Evolutionary conservation across 2,888 invertebrate species (phyloP), one percentile per base, ranked within the genome.

Genomic region (Escarpia spicata): DNA sequence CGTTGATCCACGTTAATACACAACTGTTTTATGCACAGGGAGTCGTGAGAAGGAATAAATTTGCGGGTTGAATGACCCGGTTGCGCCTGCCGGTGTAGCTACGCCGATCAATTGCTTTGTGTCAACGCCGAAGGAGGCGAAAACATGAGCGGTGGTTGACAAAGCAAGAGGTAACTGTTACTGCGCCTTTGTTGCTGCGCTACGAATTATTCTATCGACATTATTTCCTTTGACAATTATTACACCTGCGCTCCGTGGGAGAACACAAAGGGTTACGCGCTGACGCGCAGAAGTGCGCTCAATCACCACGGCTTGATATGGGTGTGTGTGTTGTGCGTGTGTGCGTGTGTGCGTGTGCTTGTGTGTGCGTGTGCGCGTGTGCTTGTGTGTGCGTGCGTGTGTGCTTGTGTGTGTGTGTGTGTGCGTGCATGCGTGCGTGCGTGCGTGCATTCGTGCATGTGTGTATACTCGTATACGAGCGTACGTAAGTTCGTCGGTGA

Each of bases 11-110:
- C 75, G 15, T 75, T 52, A 52, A 52, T 52, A 52, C 52, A 26
- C 75, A 75, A 75, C 75, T 52, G n/a, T 75, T 75, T 75, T 75
- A 75, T 75, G 75, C n/a, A 26, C 6, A 15, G 75, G 19, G 3
- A 0, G n/a, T 75, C 75, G 75, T 75, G 6, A 26, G 75, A 75
- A 4, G n/a, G 75, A 75, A 75, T 75, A 75, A 19, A 75, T 75
- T 75, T 75, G 75, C n/a, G 75, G 75, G 75, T 75, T 75, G 75
- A 75, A 75, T 75, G 75, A 75, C 75, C n/a, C n/a, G 75, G 19
- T 75, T 3, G 19, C 75, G 8, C 75, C 52, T 75, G 75, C 75
- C 52, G 4, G 60, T 15, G 75, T 26, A 26, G 19, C n/a, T 4
- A n/a, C 75, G 75, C 75, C 15, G 52, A 52, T 52, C 52, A 52